Evolutionary conservation across 2,888 invertebrate species (phyloP), one percentile per base, ranked within the genome.

Genomic region (Rotaria sp.): DNA sequence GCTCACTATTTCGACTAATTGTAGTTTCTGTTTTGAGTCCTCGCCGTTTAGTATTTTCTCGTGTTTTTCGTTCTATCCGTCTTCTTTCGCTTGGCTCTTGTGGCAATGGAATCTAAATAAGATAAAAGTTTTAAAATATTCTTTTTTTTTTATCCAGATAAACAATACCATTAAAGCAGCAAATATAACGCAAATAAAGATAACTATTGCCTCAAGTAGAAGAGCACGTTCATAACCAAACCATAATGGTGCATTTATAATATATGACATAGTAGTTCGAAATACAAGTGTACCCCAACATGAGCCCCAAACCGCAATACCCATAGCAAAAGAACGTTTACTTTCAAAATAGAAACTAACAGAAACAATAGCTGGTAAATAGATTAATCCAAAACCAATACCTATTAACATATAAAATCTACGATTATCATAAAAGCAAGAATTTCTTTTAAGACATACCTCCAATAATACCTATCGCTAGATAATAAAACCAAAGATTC

Each of bases 301-400:
- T 1, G 97, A 96, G 7, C 98, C 98, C 90, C 96, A 96, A 0
- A 85, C 87, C 5, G 85, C 85, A 11, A 87, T 94, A 35, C 96
- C 98, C 0, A 97, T 98, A 15, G 99, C 98, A 89, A 99, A 93
- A 57, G 98, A 96, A 86, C 98, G 93, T 89, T 94, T 94, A 89
- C 95, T 94, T 90, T 99, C 97, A 90, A 99, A 99, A 93, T 98
- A 99, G 89, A 95, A 95, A 4, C 97, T 96, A 67, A 99, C 98
- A 90, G 96, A 96, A 86, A 98, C 97, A 89, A 99, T 97, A 86
- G 98, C 97, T 0, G 99, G 98, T 87, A 98, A 93, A 91, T 98
- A 99, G 90, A 99, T 97, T 88, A 99, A 93, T 0, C 98, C 98
- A 89, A 98, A 96, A 30, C 99, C 98, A 84, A 96, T 92, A 74